Evolutionary conservation across 2,888 invertebrate genomes (phyloP).

Genomic region (Chouioia cunea): DNA sequence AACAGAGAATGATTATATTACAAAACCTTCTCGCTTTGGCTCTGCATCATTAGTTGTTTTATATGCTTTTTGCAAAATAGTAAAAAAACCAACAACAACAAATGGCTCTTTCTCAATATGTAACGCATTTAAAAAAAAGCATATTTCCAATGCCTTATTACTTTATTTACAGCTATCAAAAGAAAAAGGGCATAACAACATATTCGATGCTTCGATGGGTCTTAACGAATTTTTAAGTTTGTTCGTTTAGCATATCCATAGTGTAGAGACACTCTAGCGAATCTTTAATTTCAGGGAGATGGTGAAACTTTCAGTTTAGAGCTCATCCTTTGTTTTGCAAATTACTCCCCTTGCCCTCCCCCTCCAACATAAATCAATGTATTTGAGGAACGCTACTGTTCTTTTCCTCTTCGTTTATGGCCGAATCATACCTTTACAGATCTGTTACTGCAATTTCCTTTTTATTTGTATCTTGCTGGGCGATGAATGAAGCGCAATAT

Average conservation of each 20-base stretch:
- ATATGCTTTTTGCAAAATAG: slow-evolving; percentile 32
- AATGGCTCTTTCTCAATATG: neutral
- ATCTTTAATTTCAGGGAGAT: slow-evolving; percentile 34
- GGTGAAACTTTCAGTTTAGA: neutral
- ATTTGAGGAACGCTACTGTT: slow-evolving; percentile 4
- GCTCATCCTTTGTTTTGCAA: too few relatives aligned
- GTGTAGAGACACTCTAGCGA: slow-evolving; percentile 26
- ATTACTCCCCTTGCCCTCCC: too few relatives aligned
- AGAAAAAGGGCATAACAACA: too few relatives aligned
- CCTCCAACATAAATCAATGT: neutral
- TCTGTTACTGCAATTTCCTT: slow-evolving; percentile 25
- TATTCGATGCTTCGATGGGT: neutral
- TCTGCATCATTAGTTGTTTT: slow-evolving; percentile 38
- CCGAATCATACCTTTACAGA: slow-evolving; percentile 29
- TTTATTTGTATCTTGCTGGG: slow-evolving; percentile 29
- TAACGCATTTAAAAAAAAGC: slow-evolving; percentile 1
- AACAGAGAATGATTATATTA: slow-evolving; percentile 26
- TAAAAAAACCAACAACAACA: too few relatives aligned
- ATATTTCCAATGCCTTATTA: neutral
- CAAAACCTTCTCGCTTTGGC: slow-evolving; percentile 29
- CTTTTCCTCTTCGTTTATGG: slow-evolving; percentile 15
- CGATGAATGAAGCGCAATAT: slow-evolving; percentile 9
- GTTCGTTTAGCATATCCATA: slow-evolving; percentile 23
- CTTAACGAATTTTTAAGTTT: slow-evolving; percentile 19
- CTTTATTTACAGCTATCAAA: slow-evolving; percentile 31